Percentiles rank a stretch among this genome's conserved stretches.
phyloP scores from a whole-genome alignment of 2,113 vertebrate genomes.

The Origma solitaria region DNA sequence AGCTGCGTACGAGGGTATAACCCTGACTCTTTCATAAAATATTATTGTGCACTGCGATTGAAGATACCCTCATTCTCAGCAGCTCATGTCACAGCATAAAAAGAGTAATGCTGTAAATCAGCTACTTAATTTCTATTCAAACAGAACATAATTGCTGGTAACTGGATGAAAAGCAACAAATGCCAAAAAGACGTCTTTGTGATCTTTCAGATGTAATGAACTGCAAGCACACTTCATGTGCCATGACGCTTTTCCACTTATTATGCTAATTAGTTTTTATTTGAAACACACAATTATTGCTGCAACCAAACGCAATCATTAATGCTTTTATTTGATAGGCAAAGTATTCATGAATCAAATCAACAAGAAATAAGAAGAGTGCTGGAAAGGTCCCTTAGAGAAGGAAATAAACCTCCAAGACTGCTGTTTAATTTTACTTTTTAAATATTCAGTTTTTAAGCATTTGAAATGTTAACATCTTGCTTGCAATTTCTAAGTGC shows the following conservation, averaged over 20 bases:
- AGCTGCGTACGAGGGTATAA: neutral
- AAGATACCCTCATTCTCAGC: neutral
- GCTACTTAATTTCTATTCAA: neutral
- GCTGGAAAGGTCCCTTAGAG: constrained; percentile 2
- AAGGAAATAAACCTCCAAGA: neutral
- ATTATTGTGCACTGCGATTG: neutral
- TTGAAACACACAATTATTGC: constrained; percentile 70
- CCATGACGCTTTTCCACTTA: constrained; percentile 60
- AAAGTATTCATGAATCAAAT: constrained; percentile 72
- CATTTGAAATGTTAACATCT: constrained; percentile 47
- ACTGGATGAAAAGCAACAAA: constrained; percentile 4
- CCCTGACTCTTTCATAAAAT: neutral
- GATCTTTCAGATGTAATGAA: constrained; percentile 9
- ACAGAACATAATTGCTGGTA: neutral
- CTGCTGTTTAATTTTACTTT: neutral
- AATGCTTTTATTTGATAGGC: constrained; percentile 61
- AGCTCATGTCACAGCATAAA: neutral
- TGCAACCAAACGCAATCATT: constrained; percentile 65
- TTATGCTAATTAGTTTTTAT: constrained; percentile 66
- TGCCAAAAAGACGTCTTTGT: neutral
- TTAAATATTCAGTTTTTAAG: constrained; percentile 10
- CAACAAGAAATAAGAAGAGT: constrained; percentile 41
- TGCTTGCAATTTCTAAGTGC: neutral
- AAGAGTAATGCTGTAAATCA: neutral
- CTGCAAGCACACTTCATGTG: constrained; percentile 24